Base-by-base conservation (phyloP, 2,113 vertebrate genomes). In the Paralichthys olivaceus region DNA sequence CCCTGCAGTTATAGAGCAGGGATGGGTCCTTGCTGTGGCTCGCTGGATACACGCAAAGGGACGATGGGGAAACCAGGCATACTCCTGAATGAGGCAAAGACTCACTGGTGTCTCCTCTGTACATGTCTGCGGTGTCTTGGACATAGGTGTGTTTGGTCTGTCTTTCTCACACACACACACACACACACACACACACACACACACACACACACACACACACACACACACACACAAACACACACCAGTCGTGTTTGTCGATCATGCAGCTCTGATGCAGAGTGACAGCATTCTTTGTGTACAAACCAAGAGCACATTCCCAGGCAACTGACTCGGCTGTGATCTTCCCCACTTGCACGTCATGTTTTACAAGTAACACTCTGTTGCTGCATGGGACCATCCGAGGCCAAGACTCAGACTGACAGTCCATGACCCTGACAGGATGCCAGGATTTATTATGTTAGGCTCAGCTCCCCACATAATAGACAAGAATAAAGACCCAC, bases 1-100 rank as follows among this genome's bases (percentile, higher is more conserved):
- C 93, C 94, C 94, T 93, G 89, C 81, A 92, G 94, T 93, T 91
- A 94, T 82, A 75, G 88, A 77, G 85, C 93, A 91, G 92, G 93
- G 91, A 92, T 84, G 91, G 90, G 89, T 89, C 90, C 85, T 88
- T 37, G 34, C 79, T 17, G 58, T 64, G 84, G 89, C 81, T 74
- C 55, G 55, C 89, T 88, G 88, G 88, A 91, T 84, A 91, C 90
- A 91, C 85, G 88, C 92, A 76, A 72, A 77, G 70, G 81, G 78
- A 91, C 75, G 91, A 87, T 75, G 90, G 81, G 90, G 81, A 89
- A 89, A 94, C 93, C 92, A 93, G 91, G 91, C 79, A 66, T 40
- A 86, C 20, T 20, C 47, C 85, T 83, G 79, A 89, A 80, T 77
- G 47, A 45, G 72, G 82, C 84, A 86, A 89, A 95, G 94, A 95